A percentile compares a stretch with the other conserved stretches of the same genome.
Evolutionary conservation across 1,140 invertebrate species (phyloP).

Genomic region (Trichomalopsis sarcophagae): DNA sequence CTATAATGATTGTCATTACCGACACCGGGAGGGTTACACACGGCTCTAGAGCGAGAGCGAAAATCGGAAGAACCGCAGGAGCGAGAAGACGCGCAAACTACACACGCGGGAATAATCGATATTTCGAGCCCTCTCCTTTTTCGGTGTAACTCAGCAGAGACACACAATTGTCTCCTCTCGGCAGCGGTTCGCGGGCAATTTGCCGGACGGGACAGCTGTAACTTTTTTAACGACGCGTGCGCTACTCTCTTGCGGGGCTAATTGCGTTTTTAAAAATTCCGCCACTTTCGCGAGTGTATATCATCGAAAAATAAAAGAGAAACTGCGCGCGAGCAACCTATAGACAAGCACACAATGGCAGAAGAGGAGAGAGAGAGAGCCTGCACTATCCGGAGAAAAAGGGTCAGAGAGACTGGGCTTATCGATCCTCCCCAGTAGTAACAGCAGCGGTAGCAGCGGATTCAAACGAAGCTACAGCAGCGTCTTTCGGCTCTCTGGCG

Average conservation of each 20-base stretch:
- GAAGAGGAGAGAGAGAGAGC: neutral
- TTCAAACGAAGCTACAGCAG: constrained; percentile 38
- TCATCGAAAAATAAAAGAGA: neutral
- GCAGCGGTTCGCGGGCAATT: neutral
- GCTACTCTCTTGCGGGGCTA: neutral
- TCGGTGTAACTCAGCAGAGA: neutral
- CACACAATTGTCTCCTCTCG: constrained; percentile 32
- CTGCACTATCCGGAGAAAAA: neutral
- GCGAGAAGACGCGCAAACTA: constrained; percentile 15
- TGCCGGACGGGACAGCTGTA: constrained; percentile 28
- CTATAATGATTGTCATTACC: constrained; percentile 73
- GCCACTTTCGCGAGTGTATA: neutral
- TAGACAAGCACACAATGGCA: neutral
- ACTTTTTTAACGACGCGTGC: constrained; percentile 26
- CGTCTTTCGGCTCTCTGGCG: neutral
- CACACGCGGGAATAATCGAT: constrained; percentile 22
- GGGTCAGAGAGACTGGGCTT: neutral
- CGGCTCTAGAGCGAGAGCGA: constrained; percentile 46
- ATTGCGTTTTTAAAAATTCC: constrained; percentile 17
- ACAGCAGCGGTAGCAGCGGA: neutral
- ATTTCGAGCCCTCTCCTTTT: constrained; percentile 15
- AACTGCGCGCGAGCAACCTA: neutral
- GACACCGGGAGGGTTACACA: constrained; percentile 62
- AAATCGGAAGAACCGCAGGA: constrained; percentile 42
- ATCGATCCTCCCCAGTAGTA: neutral